Conservation (phyloP, 2,113 vertebrate genomes). For the Hydrolagus affinis region DNA sequence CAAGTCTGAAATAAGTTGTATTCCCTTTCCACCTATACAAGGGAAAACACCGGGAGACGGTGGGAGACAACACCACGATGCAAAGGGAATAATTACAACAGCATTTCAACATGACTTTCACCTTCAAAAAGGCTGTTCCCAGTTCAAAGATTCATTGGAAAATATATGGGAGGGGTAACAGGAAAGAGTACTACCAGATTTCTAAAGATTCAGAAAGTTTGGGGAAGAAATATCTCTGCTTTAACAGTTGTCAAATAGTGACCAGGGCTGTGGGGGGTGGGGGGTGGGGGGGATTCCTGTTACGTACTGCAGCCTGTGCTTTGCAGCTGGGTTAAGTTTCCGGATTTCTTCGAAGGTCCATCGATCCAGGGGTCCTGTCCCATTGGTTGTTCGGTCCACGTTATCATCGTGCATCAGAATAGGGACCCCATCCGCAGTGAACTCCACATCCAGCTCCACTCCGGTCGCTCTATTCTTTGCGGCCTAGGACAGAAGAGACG, state of each 20-base stretch:
- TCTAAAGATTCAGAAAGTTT: background rate
- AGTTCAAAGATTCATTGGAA: background rate
- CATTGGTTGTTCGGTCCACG: conserved; percentile 85
- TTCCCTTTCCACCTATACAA: too few relatives aligned
- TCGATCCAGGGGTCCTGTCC: conserved; percentile 66
- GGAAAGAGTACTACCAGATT: background rate
- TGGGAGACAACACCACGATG: too few relatives aligned
- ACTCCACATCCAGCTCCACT: conserved; percentile 89
- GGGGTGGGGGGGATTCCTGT: conserved; percentile 5
- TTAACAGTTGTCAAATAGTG: background rate
- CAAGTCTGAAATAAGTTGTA: too few relatives aligned
- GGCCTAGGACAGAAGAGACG: conserved; percentile 58
- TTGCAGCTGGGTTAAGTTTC: conserved; percentile 77
- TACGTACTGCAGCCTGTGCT: conserved; percentile 74
- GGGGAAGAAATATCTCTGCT: background rate
- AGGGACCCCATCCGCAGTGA: conserved; percentile 79
- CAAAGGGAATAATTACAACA: too few relatives aligned
- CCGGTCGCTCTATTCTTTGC: conserved; percentile 78
- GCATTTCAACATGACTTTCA: too few relatives aligned
- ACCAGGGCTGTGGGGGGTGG: too few relatives aligned
- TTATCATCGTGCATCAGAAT: conserved; percentile 89
- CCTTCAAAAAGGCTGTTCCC: too few relatives aligned
- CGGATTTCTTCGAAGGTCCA: conserved; percentile 68
- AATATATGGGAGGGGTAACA: background rate
- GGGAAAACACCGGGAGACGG: too few relatives aligned